Conservation (phyloP, 2,113 vertebrate species). For the Dromaius novaehollandiae region DNA sequence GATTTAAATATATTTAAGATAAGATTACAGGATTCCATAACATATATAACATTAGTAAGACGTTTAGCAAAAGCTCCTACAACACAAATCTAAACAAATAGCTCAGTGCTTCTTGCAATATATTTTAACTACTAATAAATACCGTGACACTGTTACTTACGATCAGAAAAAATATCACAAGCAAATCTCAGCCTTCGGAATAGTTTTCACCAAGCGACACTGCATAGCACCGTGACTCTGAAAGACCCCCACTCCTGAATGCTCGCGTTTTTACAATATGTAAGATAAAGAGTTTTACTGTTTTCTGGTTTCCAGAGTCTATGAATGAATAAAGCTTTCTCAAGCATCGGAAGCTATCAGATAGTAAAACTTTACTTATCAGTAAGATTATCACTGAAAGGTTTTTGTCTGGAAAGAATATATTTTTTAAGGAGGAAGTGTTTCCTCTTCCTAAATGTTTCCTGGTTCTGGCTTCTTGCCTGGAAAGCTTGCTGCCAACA, state of each 20-base stretch:
- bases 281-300: neutral
- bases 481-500: neutral
- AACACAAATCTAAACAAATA: neutral
- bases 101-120: neutral
- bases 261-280: accelerated
- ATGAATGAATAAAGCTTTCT: neutral
- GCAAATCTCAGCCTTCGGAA: neutral
- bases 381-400: neutral
- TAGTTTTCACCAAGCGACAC: neutral
- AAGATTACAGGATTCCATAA: neutral
- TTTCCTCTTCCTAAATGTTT: neutral
- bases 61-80: neutral
- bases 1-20: conserved; percentile 27
- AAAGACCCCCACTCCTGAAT: neutral
- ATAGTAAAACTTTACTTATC: neutral
- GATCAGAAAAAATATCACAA: neutral
- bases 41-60: neutral
- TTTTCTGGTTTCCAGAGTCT: neutral
- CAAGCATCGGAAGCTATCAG: neutral
- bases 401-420: neutral
- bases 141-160: neutral
- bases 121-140: neutral
- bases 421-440: neutral
- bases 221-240: neutral
- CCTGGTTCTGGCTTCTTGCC: neutral